Evolutionary conservation across 92 coral and sea anemone genomes (phyloP).

Genomic region (Metridium senile): DNA sequence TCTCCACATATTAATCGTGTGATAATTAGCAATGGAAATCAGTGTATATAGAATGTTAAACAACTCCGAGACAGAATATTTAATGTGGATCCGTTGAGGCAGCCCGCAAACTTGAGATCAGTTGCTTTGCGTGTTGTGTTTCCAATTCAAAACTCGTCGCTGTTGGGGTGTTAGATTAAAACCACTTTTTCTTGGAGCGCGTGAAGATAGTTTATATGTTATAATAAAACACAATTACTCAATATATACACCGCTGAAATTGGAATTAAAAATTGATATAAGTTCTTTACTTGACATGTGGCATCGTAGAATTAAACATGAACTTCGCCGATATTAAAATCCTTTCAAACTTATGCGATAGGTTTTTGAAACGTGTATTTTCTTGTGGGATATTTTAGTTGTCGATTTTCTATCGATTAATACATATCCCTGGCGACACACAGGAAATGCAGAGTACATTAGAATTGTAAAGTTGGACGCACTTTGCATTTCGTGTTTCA

Average conservation of each 20-base stretch:
- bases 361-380: neutral
- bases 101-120: constrained; percentile 2
- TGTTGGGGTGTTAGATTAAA: neutral
- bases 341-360: neutral
- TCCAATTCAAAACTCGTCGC: neutral
- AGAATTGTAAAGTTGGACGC: constrained; percentile 36
- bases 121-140: neutral
- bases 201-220: neutral
- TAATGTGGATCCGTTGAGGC: constrained; percentile 16
- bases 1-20: constrained; percentile 20
- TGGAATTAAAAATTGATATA: constrained; percentile 90
- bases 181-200: neutral
- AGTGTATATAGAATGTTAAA: constrained; percentile 32
- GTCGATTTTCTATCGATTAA: neutral
- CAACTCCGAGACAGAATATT: constrained; percentile 25
- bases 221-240: constrained; percentile 38
- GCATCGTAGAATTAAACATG: constrained; percentile 90
- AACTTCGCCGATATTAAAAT: constrained; percentile 33
- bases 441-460: constrained; percentile 21
- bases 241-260: constrained; percentile 58
- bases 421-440: constrained; percentile 5
- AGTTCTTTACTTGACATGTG: constrained; percentile 87
- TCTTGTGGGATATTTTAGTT: neutral
- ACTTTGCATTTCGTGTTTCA: constrained; percentile 56
- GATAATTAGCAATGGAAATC: constrained; percentile 42